Evolutionary conservation across 2,113 vertebrate species (phyloP), one percentile per base, ranked within the genome.

Genomic region (Trogon melanurus): DNA sequence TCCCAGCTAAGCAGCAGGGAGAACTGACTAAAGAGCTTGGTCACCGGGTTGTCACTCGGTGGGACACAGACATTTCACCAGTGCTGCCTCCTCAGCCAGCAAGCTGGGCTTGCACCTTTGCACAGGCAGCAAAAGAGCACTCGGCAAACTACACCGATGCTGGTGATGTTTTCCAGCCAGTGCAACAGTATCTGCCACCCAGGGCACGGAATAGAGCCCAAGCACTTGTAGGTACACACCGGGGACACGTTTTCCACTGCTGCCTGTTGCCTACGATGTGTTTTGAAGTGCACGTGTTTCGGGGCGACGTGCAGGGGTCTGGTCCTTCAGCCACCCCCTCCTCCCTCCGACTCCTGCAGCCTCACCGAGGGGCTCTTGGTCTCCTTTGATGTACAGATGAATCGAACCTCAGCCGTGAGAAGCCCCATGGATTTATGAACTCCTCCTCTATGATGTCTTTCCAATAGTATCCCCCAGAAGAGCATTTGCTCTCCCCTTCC

Each of bases 401-500:
- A 56, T 92, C 17, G 3, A 81, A 61, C 79, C 85, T 86, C 30
- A 56, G 92, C 75, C 6, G 5, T 11, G 85, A 93, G 90, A 83
- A 94, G 90, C 95, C 91, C 94, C 3, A 4, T 75, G 91, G 95
- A 95, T 96, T 94, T 97, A 96, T 91, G 93, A 91, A 81, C 95
- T 96, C 69, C 88, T 93, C 82, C 76, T 90, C 90, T 96, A 86
- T 96, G 93, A 96, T 96, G 95, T 93, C 95, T 96, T 96, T 97
- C 95, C 96, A 97, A 79, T 50, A n/a, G 72, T 38, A 95, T 93
- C 85, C 96, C 85, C 95, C 83, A 84, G 80, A 91, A 96, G 88
- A 92, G 36, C 73, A 30, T 81, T 96, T 36, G 58, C 91, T 92
- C 88, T 94, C 76, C 79, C 65, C 73, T 91, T 91, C 88, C 95